Percentiles rank a stretch among this genome's conserved stretches.
These are phyloP conservation scores for Caenorhabditis brenneri DNA, from an alignment of 1,140 invertebrate genomes.

Conservation along the genomic window DNA sequence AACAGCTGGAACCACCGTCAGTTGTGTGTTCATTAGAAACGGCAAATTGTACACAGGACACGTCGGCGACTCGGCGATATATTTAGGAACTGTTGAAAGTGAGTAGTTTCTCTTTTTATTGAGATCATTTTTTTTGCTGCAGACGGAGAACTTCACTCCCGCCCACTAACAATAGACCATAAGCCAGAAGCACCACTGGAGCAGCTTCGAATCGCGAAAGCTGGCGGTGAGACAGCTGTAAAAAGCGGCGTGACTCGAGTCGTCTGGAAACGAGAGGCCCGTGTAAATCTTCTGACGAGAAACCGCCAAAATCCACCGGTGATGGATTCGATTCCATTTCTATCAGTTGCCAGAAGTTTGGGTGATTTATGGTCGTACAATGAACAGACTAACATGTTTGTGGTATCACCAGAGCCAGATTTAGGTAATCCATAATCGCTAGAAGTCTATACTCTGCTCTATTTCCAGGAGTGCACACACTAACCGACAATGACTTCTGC, in stretches of 20 bases:
- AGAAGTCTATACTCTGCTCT: too few species aligned
- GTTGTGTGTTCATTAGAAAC: constrained; percentile 88
- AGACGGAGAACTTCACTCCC: constrained; percentile 48
- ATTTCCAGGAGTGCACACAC: background rate
- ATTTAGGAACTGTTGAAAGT: constrained; percentile 81
- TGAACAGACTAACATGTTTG: constrained; percentile 84
- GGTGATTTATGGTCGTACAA: constrained; percentile 98
- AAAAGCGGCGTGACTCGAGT: constrained; percentile 93
- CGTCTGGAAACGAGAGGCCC: constrained; percentile 89
- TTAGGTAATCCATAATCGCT: too few species aligned
- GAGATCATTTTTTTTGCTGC: background rate
- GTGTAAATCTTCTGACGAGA: constrained; percentile 79
- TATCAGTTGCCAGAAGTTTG: constrained; percentile 90
- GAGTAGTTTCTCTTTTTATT: constrained; percentile 45
- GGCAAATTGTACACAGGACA: constrained; percentile 95
- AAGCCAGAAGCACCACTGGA: constrained; percentile 90
- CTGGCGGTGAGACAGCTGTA: constrained; percentile 69
- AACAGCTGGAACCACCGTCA: constrained; percentile 94
- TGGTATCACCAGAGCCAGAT: constrained; percentile 96
- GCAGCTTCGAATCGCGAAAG: constrained; percentile 81
- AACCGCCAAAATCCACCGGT: constrained; percentile 45
- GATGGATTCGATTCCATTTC: constrained; percentile 92
- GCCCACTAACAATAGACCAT: constrained; percentile 83
- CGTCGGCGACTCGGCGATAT: constrained; percentile 93
- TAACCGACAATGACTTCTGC: constrained; percentile 73